Evolutionary conservation across 2,888 invertebrate genomes (phyloP).

Genomic region (Toxonevra muliebris): DNA sequence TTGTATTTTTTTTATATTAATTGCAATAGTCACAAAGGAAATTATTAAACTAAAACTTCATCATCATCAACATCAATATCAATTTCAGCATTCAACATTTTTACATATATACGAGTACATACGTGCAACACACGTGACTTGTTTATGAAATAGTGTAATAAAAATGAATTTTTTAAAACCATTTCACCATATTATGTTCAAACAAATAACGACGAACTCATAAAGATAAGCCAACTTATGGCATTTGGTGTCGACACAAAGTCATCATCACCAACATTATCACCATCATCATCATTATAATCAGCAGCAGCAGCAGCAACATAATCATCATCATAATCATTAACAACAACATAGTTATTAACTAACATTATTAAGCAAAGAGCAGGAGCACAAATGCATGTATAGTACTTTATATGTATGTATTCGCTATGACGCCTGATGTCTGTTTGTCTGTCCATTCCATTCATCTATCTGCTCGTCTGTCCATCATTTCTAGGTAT

Average conservation of each 20-base stretch:
- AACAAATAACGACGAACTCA: not conserved
- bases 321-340: not conserved
- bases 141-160: slow-evolving; percentile 21
- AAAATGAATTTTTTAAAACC: not conserved
- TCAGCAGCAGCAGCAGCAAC: slow-evolving; percentile 1
- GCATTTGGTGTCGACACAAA: not conserved
- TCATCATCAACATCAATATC: not conserved
- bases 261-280: slow-evolving; percentile 11
- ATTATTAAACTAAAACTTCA: slow-evolving; percentile 3
- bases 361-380: no score
- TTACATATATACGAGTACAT: not conserved
- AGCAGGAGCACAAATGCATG: not conserved
- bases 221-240: not conserved
- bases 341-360: no score
- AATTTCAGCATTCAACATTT: no score
- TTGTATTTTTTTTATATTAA: not conserved
- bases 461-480: slow-evolving; percentile 5
- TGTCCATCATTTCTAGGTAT: not conserved
- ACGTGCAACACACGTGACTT: slow-evolving; percentile 28
- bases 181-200: not conserved
- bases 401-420: not conserved
- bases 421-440: not conserved
- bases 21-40: not conserved
- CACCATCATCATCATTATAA: not conserved
- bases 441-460: slow-evolving; percentile 15